Evolutionary conservation across 2,113 vertebrate genomes (phyloP), one percentile per base, ranked within the genome.

Genomic region (Grammomys surdaster): DNA sequence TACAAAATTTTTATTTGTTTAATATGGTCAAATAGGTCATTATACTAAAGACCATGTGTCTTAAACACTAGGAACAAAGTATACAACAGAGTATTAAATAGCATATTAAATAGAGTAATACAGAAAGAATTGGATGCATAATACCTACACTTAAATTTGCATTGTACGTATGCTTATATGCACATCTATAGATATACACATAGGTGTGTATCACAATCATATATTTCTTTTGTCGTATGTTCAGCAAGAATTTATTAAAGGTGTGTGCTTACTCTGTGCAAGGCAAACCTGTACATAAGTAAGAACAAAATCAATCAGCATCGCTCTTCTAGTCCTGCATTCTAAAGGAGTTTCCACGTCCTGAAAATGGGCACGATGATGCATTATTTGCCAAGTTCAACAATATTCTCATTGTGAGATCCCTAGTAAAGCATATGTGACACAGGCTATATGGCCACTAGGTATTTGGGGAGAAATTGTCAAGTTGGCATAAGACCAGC

Each of bases 331-430:
- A 98, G 93, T 94, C 98, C 98, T 95, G 96, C 98, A 67, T 88
- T 88, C 0, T 97, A 93, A 73, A 99, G 96, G 87, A 97, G 97
- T 46, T 97, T 98, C 19, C 95, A 93, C 98, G 90, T 94, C 95
- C 96, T 96, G 97, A 97, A 81, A 98, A 98, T 72, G 96, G 96
- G 63, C 76, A 56, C 20, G 97, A 98, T 54, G 98, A 97, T n/a
- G 91, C 90, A 95, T 98, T 98, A 65, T 98, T 97, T 0, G 98
- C 97, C 63, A 40, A 97, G 65, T 98, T 96, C 48, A 98, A 95
- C 93, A 99, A 97, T 73, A 98, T 98, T 51, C 98, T 97, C 77
- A 98, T 98, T 98, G 87, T 48, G 98, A 98, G 33, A 98, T 98
- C 95, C 98, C 98, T 95, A 98, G 96, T 4, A 98, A 96, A 77